phyloP scores from a whole-genome alignment of 2,113 vertebrate genomes.

The Alectura lathami region DNA sequence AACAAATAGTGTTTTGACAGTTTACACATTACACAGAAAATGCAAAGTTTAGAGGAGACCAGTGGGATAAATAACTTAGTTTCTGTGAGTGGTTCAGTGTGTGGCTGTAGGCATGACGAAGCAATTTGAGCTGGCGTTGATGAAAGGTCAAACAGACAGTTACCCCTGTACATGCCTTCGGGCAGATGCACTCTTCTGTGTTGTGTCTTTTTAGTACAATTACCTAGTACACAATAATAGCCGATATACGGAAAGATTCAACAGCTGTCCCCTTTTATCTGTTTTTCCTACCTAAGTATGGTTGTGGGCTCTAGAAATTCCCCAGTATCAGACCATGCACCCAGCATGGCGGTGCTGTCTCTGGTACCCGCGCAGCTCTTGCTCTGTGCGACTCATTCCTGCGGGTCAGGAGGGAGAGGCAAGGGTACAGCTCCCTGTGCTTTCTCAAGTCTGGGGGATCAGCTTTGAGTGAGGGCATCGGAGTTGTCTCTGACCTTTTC shows the following conservation, averaged over 20 bases:
- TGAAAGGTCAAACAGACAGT: not conserved
- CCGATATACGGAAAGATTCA: not conserved
- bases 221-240: not conserved
- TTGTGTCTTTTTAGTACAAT: not conserved
- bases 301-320: not conserved
- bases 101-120: not conserved
- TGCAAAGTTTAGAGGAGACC: not conserved
- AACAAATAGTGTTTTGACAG: not conserved
- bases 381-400: too few relatives aligned
- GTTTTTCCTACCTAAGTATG: not conserved
- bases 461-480: not conserved
- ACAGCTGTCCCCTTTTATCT: not conserved
- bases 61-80: not conserved
- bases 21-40: not conserved
- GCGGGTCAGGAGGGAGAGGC: not conserved
- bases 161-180: not conserved
- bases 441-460: not conserved
- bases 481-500: not conserved
- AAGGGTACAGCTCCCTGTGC: not conserved
- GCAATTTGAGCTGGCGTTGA: not conserved
- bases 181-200: rapidly evolving
- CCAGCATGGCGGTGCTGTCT: too few relatives aligned
- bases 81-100: not conserved
- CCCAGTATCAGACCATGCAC: not conserved
- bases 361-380: too few relatives aligned